Percentiles rank a stretch among this genome's conserved stretches.
phyloP scores from a whole-genome alignment of 2,888 invertebrate genomes.

The Reticulitermes lucifugus region DNA sequence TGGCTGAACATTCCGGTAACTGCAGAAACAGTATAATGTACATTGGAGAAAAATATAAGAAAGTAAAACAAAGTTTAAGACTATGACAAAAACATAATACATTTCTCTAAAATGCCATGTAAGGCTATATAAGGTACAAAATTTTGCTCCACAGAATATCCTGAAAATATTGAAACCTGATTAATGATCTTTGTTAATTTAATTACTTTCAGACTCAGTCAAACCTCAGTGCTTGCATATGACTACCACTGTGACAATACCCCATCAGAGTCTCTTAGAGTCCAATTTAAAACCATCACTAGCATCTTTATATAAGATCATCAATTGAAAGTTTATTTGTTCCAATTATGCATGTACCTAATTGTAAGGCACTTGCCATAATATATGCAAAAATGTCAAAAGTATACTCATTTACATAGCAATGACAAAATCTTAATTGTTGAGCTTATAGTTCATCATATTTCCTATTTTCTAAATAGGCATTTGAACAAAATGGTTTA shows the following conservation, averaged over 20 bases:
- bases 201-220: not conserved
- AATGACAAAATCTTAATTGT: not conserved
- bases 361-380: constrained; percentile 16
- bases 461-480: not conserved
- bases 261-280: not conserved
- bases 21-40: not conserved
- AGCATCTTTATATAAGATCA: not conserved
- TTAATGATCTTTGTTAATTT: not conserved
- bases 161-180: not conserved
- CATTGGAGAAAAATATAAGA: not conserved
- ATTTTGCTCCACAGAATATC: not conserved
- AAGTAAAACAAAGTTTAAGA: not conserved
- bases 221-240: not conserved
- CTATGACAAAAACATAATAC: not conserved
- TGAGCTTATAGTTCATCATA: not conserved
- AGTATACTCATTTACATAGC: not conserved
- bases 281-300: not conserved
- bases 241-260: not conserved
- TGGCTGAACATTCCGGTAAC: not conserved
- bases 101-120: not conserved
- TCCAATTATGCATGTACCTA: constrained; percentile 4
- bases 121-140: not conserved
- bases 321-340: not conserved
- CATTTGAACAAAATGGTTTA: not conserved
- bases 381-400: not conserved